Evolutionary conservation across 2,797 vertebrate species (phyloP).

Genomic region (Telmatherina bonti): DNA sequence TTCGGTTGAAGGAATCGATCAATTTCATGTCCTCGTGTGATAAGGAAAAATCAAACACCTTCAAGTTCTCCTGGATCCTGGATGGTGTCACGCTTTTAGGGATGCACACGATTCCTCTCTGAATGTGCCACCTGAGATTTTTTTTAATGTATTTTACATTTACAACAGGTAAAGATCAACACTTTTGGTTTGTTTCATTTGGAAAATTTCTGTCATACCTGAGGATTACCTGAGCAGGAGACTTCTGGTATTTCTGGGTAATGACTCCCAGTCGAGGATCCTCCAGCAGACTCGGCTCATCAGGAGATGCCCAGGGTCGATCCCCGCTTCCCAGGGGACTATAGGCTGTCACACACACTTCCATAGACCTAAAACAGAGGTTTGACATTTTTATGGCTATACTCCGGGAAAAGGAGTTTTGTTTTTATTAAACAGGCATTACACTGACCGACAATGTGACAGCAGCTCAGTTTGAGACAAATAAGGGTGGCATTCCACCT

Average conservation of each 20-base stretch:
- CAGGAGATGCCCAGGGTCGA: conserved; percentile 80
- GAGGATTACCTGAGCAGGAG: conserved; percentile 80
- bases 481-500: conserved; percentile 85
- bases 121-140: conserved; percentile 79
- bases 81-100: conserved; percentile 82
- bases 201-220: conserved; percentile 54
- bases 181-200: neutral
- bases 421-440: neutral
- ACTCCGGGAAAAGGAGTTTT: neutral
- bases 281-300: conserved; percentile 74
- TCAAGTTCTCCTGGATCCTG: conserved; percentile 82
- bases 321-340: conserved; percentile 84
- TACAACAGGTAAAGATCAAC: neutral
- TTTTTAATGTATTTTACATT: neutral
- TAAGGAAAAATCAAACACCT: conserved; percentile 82
- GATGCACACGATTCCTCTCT: conserved; percentile 79
- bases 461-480: conserved; percentile 77
- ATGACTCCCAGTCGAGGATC: conserved; percentile 71
- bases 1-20: conserved; percentile 73
- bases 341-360: conserved; percentile 79
- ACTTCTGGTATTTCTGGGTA: conserved; percentile 69
- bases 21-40: conserved; percentile 74
- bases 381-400: neutral
- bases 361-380: conserved; percentile 57
- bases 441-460: conserved; percentile 76